Evolutionary conservation across 2,113 vertebrate species (phyloP), one percentile per base, ranked within the genome.

Genomic region (Pao palembangensis): DNA sequence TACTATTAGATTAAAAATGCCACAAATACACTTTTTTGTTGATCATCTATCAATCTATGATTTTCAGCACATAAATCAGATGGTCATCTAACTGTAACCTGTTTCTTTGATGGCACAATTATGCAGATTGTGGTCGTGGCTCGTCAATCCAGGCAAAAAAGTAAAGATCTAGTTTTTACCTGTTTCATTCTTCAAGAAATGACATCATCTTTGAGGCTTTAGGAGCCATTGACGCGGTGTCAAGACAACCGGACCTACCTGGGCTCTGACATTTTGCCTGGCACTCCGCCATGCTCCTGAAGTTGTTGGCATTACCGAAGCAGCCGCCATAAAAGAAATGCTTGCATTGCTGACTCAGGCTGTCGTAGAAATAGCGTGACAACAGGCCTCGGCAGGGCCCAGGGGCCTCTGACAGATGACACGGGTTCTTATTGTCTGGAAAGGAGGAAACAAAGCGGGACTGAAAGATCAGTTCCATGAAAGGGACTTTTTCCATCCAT

Each of bases 281-380:
- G 78, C 96, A 98, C 18, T 89, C 85, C 15, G 86, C 82, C 76
- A 93, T 41, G 13, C 71, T 91, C 53, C 44, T 72, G 80, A 98
- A 98, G 76, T 98, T 98, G 87, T 98, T 98, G 64, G 81, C 88
- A 55, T 98, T 98, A 62, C 96, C 95, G 0, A 94, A 91, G 78
- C 96, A 98, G 21, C 96, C 96, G 2, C 96, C 95, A 1, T 98
- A 98, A 53, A 67, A 89, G 85, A 98, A 97, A 0, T n/a, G 20
- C 55, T 88, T 91, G 80, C 96, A 98, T 34, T 75, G 25, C 55
- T 92, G 83, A 50, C 73, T 85, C 0, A 55, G 51, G 60, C 69
- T 87, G 81, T 94, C 93, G 67, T 93, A 98, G 84, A 93, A 93
- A 83, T 92, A 97, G 18, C 94, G 94, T 0, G 65, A 76, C 25